phyloP scores from a whole-genome alignment of 2,797 vertebrate species.

The Sebastiscus tertius region DNA sequence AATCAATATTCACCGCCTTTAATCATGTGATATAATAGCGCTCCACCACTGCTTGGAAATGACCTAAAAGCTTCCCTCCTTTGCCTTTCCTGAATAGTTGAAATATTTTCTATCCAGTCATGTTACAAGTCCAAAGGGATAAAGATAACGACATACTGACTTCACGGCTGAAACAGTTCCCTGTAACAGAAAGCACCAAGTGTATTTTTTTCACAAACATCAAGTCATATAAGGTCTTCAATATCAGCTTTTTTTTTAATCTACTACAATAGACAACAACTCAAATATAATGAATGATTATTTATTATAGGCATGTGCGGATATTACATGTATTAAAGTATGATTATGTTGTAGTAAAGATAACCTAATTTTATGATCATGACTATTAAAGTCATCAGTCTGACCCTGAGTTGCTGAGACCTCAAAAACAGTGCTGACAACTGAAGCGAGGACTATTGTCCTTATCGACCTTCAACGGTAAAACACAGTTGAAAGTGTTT shows the following conservation, averaged over 20 bases:
- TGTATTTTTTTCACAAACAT: neutral
- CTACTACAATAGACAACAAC: neutral
- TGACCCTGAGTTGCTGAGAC: neutral
- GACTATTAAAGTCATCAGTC: neutral
- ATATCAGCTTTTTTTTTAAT: neutral
- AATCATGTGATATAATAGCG: constrained; percentile 43
- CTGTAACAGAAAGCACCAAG: neutral
- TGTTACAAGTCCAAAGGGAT: neutral
- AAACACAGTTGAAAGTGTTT: neutral
- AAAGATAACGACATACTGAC: neutral
- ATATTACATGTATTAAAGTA: neutral
- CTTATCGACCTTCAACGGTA: neutral
- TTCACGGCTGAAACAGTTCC: neutral
- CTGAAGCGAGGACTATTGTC: neutral
- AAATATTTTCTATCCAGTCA: neutral
- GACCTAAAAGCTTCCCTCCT: neutral
- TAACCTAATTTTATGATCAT: neutral
- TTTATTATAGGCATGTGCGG: neutral
- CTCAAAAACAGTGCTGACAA: neutral
- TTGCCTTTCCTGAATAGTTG: neutral
- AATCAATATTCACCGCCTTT: constrained; percentile 46
- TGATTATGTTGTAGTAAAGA: neutral
- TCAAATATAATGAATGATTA: neutral
- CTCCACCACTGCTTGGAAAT: constrained; percentile 8
- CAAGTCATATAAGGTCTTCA: neutral